Percentiles rank a stretch among this genome's conserved stretches.
These are phyloP conservation scores for Cheiracanthium punctorium DNA, from an alignment of 2,888 invertebrate genomes.

Conservation along the genomic window DNA sequence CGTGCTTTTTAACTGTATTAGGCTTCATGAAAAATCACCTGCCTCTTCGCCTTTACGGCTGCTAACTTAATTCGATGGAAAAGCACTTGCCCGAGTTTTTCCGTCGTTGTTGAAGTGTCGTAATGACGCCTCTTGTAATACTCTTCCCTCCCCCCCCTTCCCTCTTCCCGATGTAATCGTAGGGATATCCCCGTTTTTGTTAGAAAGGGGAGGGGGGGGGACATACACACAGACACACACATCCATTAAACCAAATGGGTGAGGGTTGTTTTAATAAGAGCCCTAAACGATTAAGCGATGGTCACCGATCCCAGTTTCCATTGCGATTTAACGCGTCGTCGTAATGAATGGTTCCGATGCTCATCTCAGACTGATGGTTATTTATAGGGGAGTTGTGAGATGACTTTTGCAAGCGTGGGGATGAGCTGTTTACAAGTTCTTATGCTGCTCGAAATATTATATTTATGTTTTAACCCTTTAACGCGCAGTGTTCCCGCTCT, in stretches of 20 bases:
- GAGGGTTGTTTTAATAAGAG: conserved; percentile 14
- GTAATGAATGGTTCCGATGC: neutral
- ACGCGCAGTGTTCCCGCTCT: too few species aligned
- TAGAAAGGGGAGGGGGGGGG: neutral
- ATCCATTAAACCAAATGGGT: conserved; percentile 1
- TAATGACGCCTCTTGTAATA: conserved; percentile 33
- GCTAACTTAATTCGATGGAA: conserved; percentile 69
- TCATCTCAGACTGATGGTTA: too few species aligned
- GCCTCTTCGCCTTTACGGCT: conserved; percentile 54
- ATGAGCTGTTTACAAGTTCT: too few species aligned
- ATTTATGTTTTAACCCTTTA: too few species aligned
- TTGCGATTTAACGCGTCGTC: neutral
- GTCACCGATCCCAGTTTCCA: neutral
- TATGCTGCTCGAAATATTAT: too few species aligned
- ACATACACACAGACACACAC: too few species aligned
- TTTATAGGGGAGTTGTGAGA: too few species aligned
- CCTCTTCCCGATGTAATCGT: neutral
- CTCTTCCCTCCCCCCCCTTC: neutral
- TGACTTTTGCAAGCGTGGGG: too few species aligned
- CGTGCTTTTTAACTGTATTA: conserved; percentile 67
- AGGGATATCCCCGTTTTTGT: neutral
- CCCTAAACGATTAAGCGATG: neutral
- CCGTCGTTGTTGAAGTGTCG: conserved; percentile 16
- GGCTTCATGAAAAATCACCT: conserved; percentile 66
- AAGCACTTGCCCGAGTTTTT: conserved; percentile 42